Evolutionary conservation across 2,888 invertebrate genomes (phyloP), one percentile per base, ranked within the genome.

Genomic region (Empis livida): DNA sequence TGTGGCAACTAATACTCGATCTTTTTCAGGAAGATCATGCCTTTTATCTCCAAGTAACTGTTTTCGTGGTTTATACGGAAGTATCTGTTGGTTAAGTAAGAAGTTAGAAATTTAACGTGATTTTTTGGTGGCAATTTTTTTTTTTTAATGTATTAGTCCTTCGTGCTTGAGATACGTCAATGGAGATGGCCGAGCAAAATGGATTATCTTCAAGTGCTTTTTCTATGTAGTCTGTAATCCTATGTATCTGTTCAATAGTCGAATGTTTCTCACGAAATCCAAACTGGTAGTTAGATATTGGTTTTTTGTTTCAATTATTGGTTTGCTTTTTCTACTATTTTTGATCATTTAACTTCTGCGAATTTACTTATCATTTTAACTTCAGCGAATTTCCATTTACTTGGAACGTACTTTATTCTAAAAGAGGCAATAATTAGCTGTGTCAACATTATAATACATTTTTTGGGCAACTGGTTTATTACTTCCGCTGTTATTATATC

Each of bases 281-380:
- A n/a, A n/a, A n/a, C n/a, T n/a, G n/a, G n/a, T n/a, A n/a, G n/a
- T n/a, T n/a, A n/a, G n/a, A 3, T 48, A 23, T 16, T 50, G n/a
- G n/a, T n/a, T 10, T 37, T n/a, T 37, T 37, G 5, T 13, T 37
- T 13, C 13, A 37, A 37, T 47, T 20, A 51, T 35, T 32, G 16
- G 5, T 13, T 49, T 51, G 5, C 56, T 35, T 48, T 49, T 50
- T 35, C 40, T 57, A 55, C 14, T 53, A 57, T 14, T 49, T 51
- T 43, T 48, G 44, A 40, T 55, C 52, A n/a, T 51, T 49, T 8
- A 49, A 45, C 38, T 51, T 56, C 59, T 2, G 51, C 52, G 23
- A 53, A 51, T 49, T 59, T 57, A 10, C 49, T 48, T 1, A 57
- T 51, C 50, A 61, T 60, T 54, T 59, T 61, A 41, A 55, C 46